Evolutionary conservation across 2,113 vertebrate species (phyloP).

Genomic region (Atherinomorus stipes): DNA sequence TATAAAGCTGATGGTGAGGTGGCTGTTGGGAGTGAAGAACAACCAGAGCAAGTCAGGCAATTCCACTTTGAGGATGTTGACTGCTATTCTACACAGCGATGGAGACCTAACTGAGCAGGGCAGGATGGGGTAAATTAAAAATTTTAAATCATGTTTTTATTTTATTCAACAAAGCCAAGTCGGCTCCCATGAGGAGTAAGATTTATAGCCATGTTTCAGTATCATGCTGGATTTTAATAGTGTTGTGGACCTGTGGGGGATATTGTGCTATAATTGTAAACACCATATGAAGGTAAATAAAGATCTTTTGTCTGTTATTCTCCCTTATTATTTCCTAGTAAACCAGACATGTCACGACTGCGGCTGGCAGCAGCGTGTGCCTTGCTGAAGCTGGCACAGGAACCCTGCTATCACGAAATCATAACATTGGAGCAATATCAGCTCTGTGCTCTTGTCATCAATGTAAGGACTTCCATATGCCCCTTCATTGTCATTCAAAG

Average conservation of each 20-base stretch:
- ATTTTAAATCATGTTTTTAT: background rate
- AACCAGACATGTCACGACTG: constrained; percentile 98
- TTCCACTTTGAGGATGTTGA: constrained; percentile 95
- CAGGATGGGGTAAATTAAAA: constrained; percentile 89
- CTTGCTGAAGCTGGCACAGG: constrained; percentile 95
- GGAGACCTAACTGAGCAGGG: constrained; percentile 98
- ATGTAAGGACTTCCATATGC: constrained; percentile 79
- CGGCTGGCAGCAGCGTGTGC: constrained; percentile 94
- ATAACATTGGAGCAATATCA: constrained; percentile 98
- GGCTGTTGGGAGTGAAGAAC: constrained; percentile 98
- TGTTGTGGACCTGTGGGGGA: background rate
- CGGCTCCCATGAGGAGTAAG: background rate
- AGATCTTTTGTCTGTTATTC: background rate
- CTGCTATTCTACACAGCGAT: constrained; percentile 96
- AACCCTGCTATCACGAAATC: constrained; percentile 99
- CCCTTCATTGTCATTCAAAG: no score
- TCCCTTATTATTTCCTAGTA: constrained; percentile 79
- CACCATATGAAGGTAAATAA: constrained; percentile 1
- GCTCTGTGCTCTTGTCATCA: constrained; percentile 96
- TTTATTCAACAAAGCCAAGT: background rate
- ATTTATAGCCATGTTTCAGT: constrained; percentile 5
- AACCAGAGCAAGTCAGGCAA: constrained; percentile 99
- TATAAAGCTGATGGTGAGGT: constrained; percentile 99
- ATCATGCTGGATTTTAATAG: constrained; percentile 13
- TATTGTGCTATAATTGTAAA: background rate